Percentiles rank a stretch among this genome's conserved stretches.
phyloP scores from a whole-genome alignment of 2,888 invertebrate genomes.

The Incurvaria masculella region DNA sequence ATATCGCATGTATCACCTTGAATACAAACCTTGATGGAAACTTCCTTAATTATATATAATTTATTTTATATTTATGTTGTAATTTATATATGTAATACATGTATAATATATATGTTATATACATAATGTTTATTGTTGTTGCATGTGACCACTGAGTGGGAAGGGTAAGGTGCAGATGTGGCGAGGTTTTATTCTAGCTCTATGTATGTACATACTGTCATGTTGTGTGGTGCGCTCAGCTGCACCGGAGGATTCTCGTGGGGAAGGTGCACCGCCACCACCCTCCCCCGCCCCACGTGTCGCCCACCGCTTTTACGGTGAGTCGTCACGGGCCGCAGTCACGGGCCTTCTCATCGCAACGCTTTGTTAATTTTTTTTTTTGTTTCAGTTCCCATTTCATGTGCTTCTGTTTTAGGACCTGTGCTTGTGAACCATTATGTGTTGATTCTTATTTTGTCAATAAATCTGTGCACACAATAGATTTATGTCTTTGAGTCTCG shows the following conservation, averaged over 20 bases:
- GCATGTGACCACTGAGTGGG: no score
- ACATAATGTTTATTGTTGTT: constrained; percentile 15
- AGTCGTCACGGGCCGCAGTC: constrained; percentile 22
- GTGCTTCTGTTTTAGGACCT: no score
- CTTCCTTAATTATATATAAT: no score
- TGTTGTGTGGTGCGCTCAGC: constrained; percentile 55
- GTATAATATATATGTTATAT: constrained; percentile 22
- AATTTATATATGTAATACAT: constrained; percentile 15
- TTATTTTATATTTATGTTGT: constrained; percentile 11
- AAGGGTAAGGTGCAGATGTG: no score
- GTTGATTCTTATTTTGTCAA: no score
- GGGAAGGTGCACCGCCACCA: constrained; percentile 47
- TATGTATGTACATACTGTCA: constrained; percentile 56
- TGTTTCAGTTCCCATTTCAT: constrained; percentile 1
- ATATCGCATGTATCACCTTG: constrained; percentile 2
- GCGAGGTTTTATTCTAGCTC: no score
- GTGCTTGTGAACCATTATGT: no score
- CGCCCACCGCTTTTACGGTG: constrained; percentile 52
- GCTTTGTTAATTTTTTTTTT: background rate
- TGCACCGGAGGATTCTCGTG: constrained; percentile 52
- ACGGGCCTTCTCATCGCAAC: background rate
- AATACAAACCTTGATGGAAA: constrained; percentile 2
- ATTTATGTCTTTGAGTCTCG: no score
- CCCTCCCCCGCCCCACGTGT: constrained; percentile 29
- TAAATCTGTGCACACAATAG: no score